Evolutionary conservation across 2,113 vertebrate species (phyloP).

Genomic region (Boleophthalmus pectinirostris): DNA sequence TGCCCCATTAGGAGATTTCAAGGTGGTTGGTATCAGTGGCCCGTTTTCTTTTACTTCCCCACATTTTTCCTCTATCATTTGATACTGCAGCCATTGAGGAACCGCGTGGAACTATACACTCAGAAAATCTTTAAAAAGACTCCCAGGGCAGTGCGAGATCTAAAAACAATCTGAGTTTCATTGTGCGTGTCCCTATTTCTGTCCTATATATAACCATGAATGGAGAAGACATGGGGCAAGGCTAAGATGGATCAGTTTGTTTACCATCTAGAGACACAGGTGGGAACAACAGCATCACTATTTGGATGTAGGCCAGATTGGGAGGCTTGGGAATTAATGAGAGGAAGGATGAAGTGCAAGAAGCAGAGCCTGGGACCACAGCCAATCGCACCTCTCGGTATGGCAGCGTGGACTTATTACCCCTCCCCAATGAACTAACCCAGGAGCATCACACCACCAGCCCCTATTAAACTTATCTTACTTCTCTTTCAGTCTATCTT

Average conservation of each 20-base stretch:
- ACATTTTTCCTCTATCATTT: constrained; percentile 23
- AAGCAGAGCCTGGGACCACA: constrained; percentile 29
- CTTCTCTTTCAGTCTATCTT: constrained; percentile 17
- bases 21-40: constrained; percentile 39
- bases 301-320: constrained; percentile 42
- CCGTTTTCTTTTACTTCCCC: constrained; percentile 22
- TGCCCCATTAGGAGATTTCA: constrained; percentile 37
- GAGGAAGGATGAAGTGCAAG: constrained; percentile 33
- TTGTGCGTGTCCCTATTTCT: constrained; percentile 15
- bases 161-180: constrained; percentile 36
- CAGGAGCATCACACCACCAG: constrained; percentile 34
- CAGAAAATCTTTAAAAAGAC: constrained; percentile 55
- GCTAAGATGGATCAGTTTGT: constrained; percentile 45
- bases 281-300: constrained; percentile 38
- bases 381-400: constrained; percentile 41
- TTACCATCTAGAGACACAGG: constrained; percentile 43
- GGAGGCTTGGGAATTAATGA: constrained; percentile 50
- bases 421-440: constrained; percentile 39
- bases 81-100: constrained; percentile 46
- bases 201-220: constrained; percentile 7
- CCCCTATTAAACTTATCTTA: constrained; percentile 37
- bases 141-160: constrained; percentile 39
- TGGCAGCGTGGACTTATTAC: constrained; percentile 52
- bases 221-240: not conserved
- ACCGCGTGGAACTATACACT: constrained; percentile 43